Conservation (phyloP, 1,140 invertebrate genomes). For the Aphis gossypii region DNA sequence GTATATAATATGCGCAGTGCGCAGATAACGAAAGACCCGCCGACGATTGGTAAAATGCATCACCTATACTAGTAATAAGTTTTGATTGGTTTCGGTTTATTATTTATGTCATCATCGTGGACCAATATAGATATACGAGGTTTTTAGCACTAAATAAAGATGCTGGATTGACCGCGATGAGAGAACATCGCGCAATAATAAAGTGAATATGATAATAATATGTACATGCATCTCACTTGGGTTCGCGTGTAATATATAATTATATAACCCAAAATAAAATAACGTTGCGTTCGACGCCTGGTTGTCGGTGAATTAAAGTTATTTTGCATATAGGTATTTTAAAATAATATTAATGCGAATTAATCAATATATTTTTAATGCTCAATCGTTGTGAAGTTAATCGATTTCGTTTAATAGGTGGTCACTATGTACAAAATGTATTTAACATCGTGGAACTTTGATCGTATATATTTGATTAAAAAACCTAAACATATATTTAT, state of each 20-base stretch:
- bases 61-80: neutral
- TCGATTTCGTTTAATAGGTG: neutral
- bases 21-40: neutral
- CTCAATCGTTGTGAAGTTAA: neutral
- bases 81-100: neutral
- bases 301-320: neutral
- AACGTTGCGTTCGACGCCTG: neutral
- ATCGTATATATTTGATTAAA: neutral
- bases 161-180: neutral
- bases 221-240: neutral
- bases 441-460: neutral
- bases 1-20: neutral
- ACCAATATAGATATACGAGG: neutral
- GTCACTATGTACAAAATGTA: neutral
- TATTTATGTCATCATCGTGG: neutral
- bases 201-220: neutral
- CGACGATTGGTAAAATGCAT: neutral
- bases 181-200: neutral
- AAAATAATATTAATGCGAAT: neutral
- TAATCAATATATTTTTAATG: neutral
- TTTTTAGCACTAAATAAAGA: neutral
- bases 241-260: neutral
- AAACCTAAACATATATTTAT: no score
- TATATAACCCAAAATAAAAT: neutral
- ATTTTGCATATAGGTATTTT: neutral